Conservation (phyloP, 2,113 vertebrate genomes). For the Eulemur rufifrons region DNA sequence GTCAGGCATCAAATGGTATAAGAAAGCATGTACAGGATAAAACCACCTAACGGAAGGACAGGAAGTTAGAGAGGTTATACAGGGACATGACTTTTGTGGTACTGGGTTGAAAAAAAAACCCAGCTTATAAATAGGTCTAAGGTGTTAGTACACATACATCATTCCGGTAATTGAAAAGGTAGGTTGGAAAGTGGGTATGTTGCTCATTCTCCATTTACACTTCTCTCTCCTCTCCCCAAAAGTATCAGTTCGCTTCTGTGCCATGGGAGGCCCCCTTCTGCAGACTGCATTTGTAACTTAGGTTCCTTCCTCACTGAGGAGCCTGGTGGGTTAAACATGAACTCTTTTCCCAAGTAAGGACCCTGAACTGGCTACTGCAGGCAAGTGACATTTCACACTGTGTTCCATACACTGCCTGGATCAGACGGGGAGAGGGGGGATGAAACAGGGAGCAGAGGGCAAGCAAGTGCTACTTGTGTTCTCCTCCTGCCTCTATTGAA, state of each 20-base stretch:
- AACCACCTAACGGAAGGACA: not conserved
- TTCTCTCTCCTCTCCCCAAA: not conserved
- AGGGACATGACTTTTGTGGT: not conserved
- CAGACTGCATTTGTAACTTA: not conserved
- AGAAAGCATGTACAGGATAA: not conserved
- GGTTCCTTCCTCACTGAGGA: not conserved
- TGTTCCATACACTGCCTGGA: not conserved
- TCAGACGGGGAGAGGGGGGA: not conserved
- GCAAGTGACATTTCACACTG: not conserved
- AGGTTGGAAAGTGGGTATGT: not conserved
- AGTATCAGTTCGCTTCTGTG: not conserved
- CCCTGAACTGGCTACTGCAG: not conserved
- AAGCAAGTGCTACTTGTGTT: not conserved
- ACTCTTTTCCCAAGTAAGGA: not conserved
- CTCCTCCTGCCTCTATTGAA: not conserved
- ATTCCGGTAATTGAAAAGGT: not conserved
- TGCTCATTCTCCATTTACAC: not conserved
- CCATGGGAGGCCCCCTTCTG: not conserved
- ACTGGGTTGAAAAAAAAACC: not conserved
- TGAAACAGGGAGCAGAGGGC: not conserved
- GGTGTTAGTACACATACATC: not conserved
- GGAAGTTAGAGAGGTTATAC: not conserved
- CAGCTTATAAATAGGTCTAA: not conserved
- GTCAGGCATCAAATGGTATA: not conserved
- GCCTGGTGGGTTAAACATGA: not conserved